Conservation (phyloP, 2,113 vertebrate species). For the Crocuta crocuta region DNA sequence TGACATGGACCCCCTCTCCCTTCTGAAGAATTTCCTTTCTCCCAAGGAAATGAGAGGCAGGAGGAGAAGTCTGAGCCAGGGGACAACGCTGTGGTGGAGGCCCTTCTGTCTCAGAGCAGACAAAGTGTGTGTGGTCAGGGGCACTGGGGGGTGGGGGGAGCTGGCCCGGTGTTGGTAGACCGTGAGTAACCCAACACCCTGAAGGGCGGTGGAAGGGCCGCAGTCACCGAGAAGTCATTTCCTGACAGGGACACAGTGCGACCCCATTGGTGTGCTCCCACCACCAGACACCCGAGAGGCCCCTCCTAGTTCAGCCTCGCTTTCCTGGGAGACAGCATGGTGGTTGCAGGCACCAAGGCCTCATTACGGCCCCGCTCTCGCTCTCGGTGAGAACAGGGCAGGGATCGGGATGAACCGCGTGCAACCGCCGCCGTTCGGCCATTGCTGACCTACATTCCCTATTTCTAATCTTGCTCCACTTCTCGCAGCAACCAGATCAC, state of each 20-base stretch:
- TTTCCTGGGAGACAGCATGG: accelerated
- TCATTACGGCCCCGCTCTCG: not conserved
- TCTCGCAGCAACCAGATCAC: constrained; percentile 61
- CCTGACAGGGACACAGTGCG: accelerated
- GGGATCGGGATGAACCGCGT: not conserved
- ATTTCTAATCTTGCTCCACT: not conserved
- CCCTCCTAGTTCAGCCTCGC: not conserved
- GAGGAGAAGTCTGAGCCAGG: not conserved
- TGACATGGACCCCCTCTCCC: not conserved
- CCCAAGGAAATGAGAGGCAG: not conserved
- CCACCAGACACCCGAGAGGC: not conserved
- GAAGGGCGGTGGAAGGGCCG: not conserved
- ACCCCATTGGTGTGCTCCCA: not conserved
- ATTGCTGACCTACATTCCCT: constrained; percentile 29
- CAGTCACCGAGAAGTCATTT: not conserved
- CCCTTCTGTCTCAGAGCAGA: not conserved
- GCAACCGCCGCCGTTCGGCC: accelerated
- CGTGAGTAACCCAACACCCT: accelerated
- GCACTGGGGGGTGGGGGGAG: accelerated
- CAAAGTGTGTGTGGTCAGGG: not conserved
- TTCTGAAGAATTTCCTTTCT: not conserved
- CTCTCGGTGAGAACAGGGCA: not conserved
- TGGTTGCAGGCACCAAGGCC: accelerated
- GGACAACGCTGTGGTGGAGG: accelerated
- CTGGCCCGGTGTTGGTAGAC: not conserved